phyloP scores from a whole-genome alignment of 1,140 invertebrate genomes.

The Lasioglossum albipes region DNA sequence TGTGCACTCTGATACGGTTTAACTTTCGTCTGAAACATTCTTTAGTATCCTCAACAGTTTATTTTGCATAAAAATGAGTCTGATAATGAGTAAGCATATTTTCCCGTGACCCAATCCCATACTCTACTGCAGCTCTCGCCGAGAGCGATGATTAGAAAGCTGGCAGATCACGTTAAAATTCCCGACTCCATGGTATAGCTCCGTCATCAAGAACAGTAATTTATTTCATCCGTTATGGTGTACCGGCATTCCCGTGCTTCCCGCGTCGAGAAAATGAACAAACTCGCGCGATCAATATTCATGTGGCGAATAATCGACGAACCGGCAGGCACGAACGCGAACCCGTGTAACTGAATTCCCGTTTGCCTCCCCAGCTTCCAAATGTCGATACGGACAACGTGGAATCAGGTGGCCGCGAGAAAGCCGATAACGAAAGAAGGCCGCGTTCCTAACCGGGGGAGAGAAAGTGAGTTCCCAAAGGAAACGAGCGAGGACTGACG shows the following conservation, averaged over 20 bases:
- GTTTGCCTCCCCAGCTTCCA: neutral
- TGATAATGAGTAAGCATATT: too few relatives aligned
- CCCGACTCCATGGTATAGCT: neutral
- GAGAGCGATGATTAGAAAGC: too few relatives aligned
- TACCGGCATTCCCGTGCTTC: neutral
- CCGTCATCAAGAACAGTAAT: neutral
- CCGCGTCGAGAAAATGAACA: neutral
- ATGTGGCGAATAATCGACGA: neutral
- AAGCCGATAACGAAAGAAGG: slow-evolving; percentile 7
- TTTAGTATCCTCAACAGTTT: too few relatives aligned
- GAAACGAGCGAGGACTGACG: slow-evolving; percentile 4
- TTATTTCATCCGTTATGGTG: neutral
- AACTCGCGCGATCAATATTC: neutral
- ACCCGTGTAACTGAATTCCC: neutral
- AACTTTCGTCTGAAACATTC: too few relatives aligned
- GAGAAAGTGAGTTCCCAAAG: slow-evolving; percentile 30
- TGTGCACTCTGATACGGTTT: too few relatives aligned
- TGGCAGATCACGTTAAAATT: neutral
- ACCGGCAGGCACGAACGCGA: neutral
- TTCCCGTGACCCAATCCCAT: too few relatives aligned
- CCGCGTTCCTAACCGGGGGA: slow-evolving; percentile 12
- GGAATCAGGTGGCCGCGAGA: slow-evolving; percentile 23
- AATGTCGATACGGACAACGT: neutral
- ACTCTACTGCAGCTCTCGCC: too few relatives aligned
- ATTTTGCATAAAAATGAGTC: too few relatives aligned